Percentiles rank a stretch among this genome's conserved stretches.
Conservation (phyloP, 1,140 invertebrate species). For the Hylyphantes graminicola region DNA sequence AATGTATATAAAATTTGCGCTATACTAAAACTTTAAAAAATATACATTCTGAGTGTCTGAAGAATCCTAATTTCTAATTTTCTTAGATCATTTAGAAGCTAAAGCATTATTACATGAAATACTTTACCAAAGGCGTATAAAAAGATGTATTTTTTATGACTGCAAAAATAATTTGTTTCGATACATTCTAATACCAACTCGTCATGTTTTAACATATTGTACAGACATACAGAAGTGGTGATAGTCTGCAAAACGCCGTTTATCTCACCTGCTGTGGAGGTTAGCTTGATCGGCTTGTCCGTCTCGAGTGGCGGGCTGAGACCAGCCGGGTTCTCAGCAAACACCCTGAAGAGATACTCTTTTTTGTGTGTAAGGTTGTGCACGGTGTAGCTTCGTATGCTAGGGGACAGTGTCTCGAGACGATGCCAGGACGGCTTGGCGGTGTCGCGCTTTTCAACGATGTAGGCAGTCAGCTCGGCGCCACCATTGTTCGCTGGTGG, state of each 20-base stretch:
- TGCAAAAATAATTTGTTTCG: too few relatives aligned
- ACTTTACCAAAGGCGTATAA: too few relatives aligned
- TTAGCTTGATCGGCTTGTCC: constrained; percentile 80
- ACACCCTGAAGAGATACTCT: constrained; percentile 90
- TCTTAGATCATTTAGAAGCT: too few relatives aligned
- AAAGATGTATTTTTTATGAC: too few relatives aligned
- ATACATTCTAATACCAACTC: too few relatives aligned
- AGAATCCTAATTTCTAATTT: too few relatives aligned
- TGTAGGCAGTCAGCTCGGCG: constrained; percentile 86
- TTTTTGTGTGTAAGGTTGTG: constrained; percentile 90
- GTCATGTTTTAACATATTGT: too few relatives aligned
- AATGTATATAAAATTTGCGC: too few relatives aligned
- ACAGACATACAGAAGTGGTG: neutral
- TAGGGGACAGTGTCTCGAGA: constrained; percentile 84
- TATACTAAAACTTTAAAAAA: too few relatives aligned
- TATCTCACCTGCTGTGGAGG: constrained; percentile 89
- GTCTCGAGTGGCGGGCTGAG: constrained; percentile 82
- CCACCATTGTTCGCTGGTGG: constrained; percentile 86
- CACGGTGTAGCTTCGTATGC: constrained; percentile 80
- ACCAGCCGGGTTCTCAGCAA: constrained; percentile 90
- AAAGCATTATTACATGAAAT: too few relatives aligned
- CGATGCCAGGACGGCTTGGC: constrained; percentile 87
- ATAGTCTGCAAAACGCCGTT: neutral
- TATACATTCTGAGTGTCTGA: too few relatives aligned
- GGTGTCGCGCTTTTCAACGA: constrained; percentile 88